phyloP scores from a whole-genome alignment of 2,797 vertebrate genomes.

The Clamator glandarius region DNA sequence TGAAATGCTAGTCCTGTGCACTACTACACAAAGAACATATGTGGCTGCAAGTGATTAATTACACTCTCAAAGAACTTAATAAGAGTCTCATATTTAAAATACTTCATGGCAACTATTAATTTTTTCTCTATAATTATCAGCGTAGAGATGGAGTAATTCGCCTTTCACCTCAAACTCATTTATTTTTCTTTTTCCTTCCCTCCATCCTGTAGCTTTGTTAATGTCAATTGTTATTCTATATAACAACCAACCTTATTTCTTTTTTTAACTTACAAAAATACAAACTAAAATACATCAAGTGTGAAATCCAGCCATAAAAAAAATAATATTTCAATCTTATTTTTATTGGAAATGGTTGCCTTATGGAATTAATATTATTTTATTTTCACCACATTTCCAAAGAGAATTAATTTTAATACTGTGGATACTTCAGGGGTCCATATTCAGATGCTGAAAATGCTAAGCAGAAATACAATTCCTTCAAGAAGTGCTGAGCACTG shows the following conservation, averaged over 20 bases:
- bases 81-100: constrained; percentile 62
- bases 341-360: not conserved
- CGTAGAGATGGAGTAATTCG: not conserved
- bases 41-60: constrained; percentile 70
- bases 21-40: constrained; percentile 18
- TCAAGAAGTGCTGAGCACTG: not conserved
- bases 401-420: not conserved
- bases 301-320: not conserved
- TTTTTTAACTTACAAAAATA: not conserved
- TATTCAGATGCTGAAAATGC: not conserved
- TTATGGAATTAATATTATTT: not conserved
- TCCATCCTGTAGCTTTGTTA: not conserved
- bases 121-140: constrained; percentile 64
- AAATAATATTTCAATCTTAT: not conserved
- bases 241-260: not conserved
- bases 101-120: constrained; percentile 51
- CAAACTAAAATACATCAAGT: not conserved
- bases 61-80: constrained; percentile 55
- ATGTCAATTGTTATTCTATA: not conserved
- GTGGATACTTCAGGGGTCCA: not conserved
- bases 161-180: constrained; percentile 14
- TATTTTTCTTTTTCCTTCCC: constrained; percentile 12
- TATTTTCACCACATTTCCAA: not conserved
- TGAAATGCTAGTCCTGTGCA: constrained; percentile 51
- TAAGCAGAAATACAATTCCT: not conserved